Evolutionary conservation across 2,797 vertebrate genomes (phyloP), one percentile per base, ranked within the genome.

Genomic region (Gobio occitaniae): DNA sequence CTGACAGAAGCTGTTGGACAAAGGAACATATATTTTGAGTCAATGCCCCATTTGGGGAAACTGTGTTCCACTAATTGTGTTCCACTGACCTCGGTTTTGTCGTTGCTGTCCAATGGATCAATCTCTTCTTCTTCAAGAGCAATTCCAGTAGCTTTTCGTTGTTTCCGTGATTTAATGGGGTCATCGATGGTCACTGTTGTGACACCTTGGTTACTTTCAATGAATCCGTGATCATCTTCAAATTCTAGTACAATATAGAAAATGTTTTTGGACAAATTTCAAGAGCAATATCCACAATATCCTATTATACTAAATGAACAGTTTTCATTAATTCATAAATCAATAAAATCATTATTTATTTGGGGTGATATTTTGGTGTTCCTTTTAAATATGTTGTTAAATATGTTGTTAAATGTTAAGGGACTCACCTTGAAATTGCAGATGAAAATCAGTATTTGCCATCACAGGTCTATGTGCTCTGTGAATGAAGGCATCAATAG

Each of bases 171-270:
- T 76, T 92, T 93, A 0, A 66, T 86, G 0, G 96, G 92, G 68
- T 96, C 96, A 0, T 96, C 96, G 0, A 99, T 97, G 90, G 90
- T 96, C 56, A 99, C 95, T 0, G 96, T 95, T 48, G 94, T 95
- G 21, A 95, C 94, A 86, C 96, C 96, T 13, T 94, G 94, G 83
- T 93, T 95, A 56, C 91, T 90, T 85, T 92, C 94, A 83, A 96
- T 85, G 86, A 96, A 90, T 91, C 90, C 92, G 38, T 93, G 93
- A 88, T 94, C 93, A 89, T 97, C 96, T 15, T 96, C 97, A 95
- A 99, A 99, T 84, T 98, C 98, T 99, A 85, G 56, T 0, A 48
- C 19, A 72, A 32, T 68, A 65, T 2, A 52, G 5, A 74, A 52
- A 82, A 15, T 29, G 16, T 16, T 38, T 69, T 63, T 47, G 0